Evolutionary conservation across 2,797 vertebrate species (phyloP), one percentile per base, ranked within the genome.

Genomic region (Ctenopoma kingsleyae): DNA sequence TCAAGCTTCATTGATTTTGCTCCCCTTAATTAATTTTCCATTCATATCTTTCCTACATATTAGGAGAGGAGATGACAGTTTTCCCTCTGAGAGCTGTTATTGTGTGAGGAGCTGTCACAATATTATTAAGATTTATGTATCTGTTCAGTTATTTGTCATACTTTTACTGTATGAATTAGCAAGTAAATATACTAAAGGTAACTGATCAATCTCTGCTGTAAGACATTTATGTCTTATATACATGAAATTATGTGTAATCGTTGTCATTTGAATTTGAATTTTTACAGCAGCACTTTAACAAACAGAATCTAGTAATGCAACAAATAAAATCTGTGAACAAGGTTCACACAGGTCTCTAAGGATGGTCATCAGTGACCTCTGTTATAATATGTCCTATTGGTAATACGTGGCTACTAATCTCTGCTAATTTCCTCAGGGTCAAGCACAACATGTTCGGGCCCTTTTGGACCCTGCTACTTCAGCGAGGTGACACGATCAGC

Each of bases 391-490:
- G 22, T 66, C 23, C 41, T 38, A 19, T 72, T 82, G 67, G 44
- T 57, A 63, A 43, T 44, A 32, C 74, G 47, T 56, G 62, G 17
- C 52, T 53, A 49, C 40, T 82, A 66, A 81, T 76, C 67, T 73
- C 51, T 56, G 46, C 57, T 86, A 84, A 87, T 86, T 83, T 36
- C 67, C 20, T 81, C 56, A 61, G 51, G 53, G 48, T 57, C 50
- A 72, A 53, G 56, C 40, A 43, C 23, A 50, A 40, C 49, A 63
- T 27, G 13, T 32, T 51, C 51, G 57, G 36, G 54, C 53, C 40
- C 32, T 65, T 65, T 30, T 68, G 52, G 57, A 23, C 32, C 46
- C 15, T 2, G 19, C 47, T 62, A 46, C 50, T 56, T 38, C 41
- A 67, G 15, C 22, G 35, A 23, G 62, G 43, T 57, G 74, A 67